Evolutionary conservation across 2,113 vertebrate species (phyloP), one percentile per base, ranked within the genome.

Genomic region (Lucifuga dentata): DNA sequence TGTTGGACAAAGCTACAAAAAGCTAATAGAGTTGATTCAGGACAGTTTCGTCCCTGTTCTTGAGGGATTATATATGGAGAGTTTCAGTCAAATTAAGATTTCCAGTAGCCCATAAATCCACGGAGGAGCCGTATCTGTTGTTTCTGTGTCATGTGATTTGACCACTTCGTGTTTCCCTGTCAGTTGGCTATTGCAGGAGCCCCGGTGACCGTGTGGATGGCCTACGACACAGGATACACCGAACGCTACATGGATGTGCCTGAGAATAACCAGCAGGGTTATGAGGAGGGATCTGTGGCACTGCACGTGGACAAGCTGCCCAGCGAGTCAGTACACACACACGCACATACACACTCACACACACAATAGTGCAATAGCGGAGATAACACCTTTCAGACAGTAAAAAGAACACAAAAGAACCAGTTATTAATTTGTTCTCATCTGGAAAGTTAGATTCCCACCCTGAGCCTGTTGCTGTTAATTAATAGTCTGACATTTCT

Each of bases 121-220:
- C 4, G 32, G 1, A 11, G 10, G 1, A 8, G 15, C 21, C 19
- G 0, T 29, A 13, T 23, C 12, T 23, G 7, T 4, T 4, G 8
- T 13, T 2, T 5, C n/a, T 17, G 13, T 24, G 5, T 51, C 21
- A 6, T 23, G 3, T n/a, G 2, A 45, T 60, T 19, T 60, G 35
- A 73, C 16, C 1, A 1, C 20, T 2, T 23, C 36, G 52, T 73
- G 13, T 29, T 4, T 24, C 13, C n/a, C 15, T 43, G 11, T 15
- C 90, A 99, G 97, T 90, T 99, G 83, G 97, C 97, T 1, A 94
- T 99, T 9, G 97, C 97, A 0, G 97, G 97, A 0, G 97, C 97
- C 33, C 97, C 97, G 0, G 97, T 98, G 82, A 99, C 97, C 0
- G 95, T 99, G 29, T 99, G 97, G 97, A 99, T 98, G 97, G 97